phyloP scores from a whole-genome alignment of 2,888 invertebrate species.

The Stictocephala bisonia region DNA sequence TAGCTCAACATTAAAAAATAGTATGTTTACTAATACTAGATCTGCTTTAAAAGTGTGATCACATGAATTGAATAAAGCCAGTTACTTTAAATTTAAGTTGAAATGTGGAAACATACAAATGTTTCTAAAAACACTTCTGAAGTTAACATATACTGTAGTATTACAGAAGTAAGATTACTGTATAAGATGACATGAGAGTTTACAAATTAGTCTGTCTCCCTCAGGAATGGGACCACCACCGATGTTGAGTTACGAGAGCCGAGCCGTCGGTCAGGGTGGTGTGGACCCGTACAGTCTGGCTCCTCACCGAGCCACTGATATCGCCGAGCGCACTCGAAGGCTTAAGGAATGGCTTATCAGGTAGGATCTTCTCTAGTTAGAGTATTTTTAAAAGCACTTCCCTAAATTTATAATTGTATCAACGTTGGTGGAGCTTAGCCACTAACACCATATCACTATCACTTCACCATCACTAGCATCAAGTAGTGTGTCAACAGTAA shows the following conservation, averaged over 20 bases:
- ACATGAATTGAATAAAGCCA: not conserved
- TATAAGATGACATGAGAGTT: not conserved
- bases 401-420: too few species aligned
- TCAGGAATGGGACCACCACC: slow-evolving; percentile 44
- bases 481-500: too few species aligned
- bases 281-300: slow-evolving; percentile 25
- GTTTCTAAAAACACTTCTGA: not conserved
- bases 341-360: slow-evolving; percentile 44
- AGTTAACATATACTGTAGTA: too few species aligned
- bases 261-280: not conserved
- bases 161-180: too few species aligned
- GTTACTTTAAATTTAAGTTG: not conserved
- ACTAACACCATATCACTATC: too few species aligned
- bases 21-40: too few species aligned
- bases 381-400: too few species aligned
- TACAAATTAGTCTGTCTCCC: not conserved
- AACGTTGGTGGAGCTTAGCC: too few species aligned
- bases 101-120: not conserved
- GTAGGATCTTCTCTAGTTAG: not conserved
- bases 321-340: slow-evolving; percentile 45
- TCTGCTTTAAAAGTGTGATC: not conserved
- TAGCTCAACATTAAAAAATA: too few species aligned
- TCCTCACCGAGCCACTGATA: slow-evolving; percentile 41
- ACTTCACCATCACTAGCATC: too few species aligned
- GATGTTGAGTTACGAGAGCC: slow-evolving; percentile 21